Conservation (phyloP, 2,888 invertebrate genomes). For the Acleris literana region DNA sequence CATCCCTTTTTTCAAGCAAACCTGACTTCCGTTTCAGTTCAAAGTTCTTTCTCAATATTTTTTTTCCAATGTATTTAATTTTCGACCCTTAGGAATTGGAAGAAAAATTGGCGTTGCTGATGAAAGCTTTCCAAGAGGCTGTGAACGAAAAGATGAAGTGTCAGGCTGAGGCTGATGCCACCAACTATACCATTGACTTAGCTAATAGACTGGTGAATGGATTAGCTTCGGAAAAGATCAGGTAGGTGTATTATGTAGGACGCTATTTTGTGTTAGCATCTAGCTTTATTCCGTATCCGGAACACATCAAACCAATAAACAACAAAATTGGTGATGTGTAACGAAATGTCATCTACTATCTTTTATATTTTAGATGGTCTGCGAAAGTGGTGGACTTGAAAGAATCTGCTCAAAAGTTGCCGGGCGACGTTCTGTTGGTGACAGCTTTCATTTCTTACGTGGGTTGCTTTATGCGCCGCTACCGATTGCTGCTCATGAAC, state of each 20-base stretch:
- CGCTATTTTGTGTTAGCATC: not conserved
- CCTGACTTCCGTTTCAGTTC: too few relatives aligned
- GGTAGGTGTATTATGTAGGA: slow-evolving; percentile 48
- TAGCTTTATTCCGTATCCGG: too few relatives aligned
- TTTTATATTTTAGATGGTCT: slow-evolving; percentile 65
- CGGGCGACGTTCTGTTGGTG: slow-evolving; percentile 94
- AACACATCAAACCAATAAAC: not conserved
- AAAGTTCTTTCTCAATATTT: not conserved
- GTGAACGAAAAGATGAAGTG: slow-evolving; percentile 94
- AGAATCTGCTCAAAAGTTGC: slow-evolving; percentile 89
- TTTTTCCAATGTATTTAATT: not conserved
- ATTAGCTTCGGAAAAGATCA: slow-evolving; percentile 93
- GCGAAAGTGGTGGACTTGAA: slow-evolving; percentile 84
- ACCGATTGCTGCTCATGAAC: slow-evolving; percentile 90
- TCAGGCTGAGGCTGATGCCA: slow-evolving; percentile 96
- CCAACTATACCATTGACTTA: slow-evolving; percentile 93
- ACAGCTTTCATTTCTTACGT: slow-evolving; percentile 98
- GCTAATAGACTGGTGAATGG: slow-evolving; percentile 97
- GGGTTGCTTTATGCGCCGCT: slow-evolving; percentile 95
- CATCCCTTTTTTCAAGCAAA: too few relatives aligned
- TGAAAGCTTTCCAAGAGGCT: slow-evolving; percentile 93
- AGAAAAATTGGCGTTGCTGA: slow-evolving; percentile 88
- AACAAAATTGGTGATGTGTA: not conserved
- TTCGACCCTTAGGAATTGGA: slow-evolving; percentile 85
- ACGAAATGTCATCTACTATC: not conserved